Conservation (phyloP, 2,888 invertebrate genomes). For the Pachliopta kotzebuea region DNA sequence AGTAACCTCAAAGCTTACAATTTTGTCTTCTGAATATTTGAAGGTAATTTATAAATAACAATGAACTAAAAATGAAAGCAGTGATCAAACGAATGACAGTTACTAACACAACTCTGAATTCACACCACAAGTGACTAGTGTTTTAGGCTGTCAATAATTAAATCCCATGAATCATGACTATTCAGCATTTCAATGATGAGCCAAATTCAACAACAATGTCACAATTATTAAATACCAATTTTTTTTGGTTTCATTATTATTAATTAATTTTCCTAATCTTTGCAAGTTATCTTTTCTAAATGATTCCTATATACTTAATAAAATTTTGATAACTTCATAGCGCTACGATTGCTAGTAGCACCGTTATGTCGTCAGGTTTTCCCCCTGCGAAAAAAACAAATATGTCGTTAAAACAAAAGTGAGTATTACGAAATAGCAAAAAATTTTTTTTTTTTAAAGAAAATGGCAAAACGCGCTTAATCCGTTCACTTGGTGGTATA, state of each 20-base stretch:
- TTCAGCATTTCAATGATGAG: background rate
- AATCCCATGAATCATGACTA: conserved; percentile 17
- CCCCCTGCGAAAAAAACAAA: conserved; percentile 86
- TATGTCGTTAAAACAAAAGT: background rate
- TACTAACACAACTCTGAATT: conserved; percentile 34
- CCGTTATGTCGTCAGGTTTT: conserved; percentile 99
- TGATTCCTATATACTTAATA: conserved; percentile 44
- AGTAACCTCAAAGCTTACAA: too few relatives aligned
- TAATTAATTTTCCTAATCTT: conserved; percentile 59
- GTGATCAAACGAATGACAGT: conserved; percentile 32
- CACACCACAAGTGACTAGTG: conserved; percentile 38
- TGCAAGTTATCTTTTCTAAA: conserved; percentile 52
- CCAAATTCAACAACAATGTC: conserved; percentile 13
- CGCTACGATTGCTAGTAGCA: conserved; percentile 96
- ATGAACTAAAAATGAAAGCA: conserved; percentile 6
- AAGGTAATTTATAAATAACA: conserved; percentile 1
- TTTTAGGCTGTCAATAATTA: conserved; percentile 33
- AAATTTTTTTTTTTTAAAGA: background rate
- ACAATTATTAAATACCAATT: conserved; percentile 13
- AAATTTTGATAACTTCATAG: conserved; percentile 79
- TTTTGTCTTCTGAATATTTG: background rate
- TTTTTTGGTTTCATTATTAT: conserved; percentile 68
- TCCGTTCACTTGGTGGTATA: too few relatives aligned
- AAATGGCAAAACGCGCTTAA: background rate
- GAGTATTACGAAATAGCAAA: too few relatives aligned